Percentiles rank a stretch among this genome's conserved stretches.
Conservation (phyloP, 2,888 invertebrate genomes). For the Monoplex corrugatus region DNA sequence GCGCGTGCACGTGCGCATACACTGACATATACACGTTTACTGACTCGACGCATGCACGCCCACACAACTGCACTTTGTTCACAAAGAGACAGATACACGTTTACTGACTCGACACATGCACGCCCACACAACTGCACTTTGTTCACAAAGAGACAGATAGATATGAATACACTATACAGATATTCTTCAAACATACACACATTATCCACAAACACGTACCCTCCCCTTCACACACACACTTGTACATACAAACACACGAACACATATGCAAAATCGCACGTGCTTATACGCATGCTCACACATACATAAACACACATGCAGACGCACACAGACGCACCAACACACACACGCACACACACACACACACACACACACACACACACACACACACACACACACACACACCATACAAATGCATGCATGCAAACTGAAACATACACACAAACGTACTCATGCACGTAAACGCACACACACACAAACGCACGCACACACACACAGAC, state of each 20-base stretch:
- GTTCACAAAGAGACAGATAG: too few species aligned
- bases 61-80: neutral
- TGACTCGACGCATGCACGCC: neutral
- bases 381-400: constrained; percentile 3
- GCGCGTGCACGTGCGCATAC: neutral
- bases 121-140: neutral
- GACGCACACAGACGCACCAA: neutral
- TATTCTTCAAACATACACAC: too few species aligned
- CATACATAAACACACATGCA: neutral
- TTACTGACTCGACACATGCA: neutral
- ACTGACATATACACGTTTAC: neutral
- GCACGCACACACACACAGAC: neutral
- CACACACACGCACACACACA: neutral
- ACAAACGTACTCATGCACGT: neutral
- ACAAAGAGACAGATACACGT: neutral
- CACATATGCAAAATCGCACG: neutral
- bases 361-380: neutral
- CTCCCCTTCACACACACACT: too few species aligned
- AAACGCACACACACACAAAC: neutral
- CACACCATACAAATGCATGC: neutral
- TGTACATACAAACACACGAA: neutral
- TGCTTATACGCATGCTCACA: neutral
- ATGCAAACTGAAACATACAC: neutral
- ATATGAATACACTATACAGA: too few species aligned
- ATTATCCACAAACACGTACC: too few species aligned